phyloP scores from a whole-genome alignment of 2,797 vertebrate species.

The Enteromius unitaeniatus region DNA sequence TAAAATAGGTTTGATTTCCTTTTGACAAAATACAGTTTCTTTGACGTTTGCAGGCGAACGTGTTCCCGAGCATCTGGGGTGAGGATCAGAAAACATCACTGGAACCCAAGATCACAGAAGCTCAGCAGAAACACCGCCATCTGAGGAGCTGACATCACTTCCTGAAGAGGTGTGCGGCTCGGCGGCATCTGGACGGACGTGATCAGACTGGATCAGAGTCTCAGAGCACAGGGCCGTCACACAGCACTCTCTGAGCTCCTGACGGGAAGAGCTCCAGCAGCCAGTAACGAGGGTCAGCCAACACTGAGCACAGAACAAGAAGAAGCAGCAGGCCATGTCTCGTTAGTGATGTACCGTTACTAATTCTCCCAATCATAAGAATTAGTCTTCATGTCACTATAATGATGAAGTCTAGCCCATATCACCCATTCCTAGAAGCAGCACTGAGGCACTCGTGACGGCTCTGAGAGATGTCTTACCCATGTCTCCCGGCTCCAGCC shows the following conservation, averaged over 20 bases:
- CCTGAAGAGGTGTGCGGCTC: neutral
- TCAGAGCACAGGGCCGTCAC: slow-evolving; percentile 76
- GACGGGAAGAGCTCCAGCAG: slow-evolving; percentile 80
- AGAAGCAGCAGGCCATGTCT: too few relatives aligned
- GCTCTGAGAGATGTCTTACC: slow-evolving; percentile 74
- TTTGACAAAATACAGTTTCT: neutral
- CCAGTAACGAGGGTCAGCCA: slow-evolving; percentile 80
- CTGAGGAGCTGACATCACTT: slow-evolving; percentile 1
- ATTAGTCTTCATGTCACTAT: too few relatives aligned
- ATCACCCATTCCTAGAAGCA: too few relatives aligned
- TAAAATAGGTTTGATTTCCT: neutral
- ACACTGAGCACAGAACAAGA: slow-evolving; percentile 66
- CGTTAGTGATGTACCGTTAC: too few relatives aligned
- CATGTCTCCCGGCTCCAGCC: slow-evolving; percentile 86
- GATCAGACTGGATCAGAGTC: neutral
- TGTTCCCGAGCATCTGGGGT: neutral
- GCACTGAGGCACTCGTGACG: neutral
- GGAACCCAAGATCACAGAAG: neutral
- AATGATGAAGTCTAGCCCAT: too few relatives aligned
- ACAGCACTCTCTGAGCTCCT: slow-evolving; percentile 77
- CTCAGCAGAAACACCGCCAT: neutral
- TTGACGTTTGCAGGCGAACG: neutral
- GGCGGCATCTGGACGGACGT: neutral
- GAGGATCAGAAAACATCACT: neutral
- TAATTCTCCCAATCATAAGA: too few relatives aligned